Percentiles rank a stretch among this genome's conserved stretches.
These are phyloP conservation scores for Taenioides sp. DNA, from an alignment of 2,797 vertebrate species.

Conservation along the genomic window DNA sequence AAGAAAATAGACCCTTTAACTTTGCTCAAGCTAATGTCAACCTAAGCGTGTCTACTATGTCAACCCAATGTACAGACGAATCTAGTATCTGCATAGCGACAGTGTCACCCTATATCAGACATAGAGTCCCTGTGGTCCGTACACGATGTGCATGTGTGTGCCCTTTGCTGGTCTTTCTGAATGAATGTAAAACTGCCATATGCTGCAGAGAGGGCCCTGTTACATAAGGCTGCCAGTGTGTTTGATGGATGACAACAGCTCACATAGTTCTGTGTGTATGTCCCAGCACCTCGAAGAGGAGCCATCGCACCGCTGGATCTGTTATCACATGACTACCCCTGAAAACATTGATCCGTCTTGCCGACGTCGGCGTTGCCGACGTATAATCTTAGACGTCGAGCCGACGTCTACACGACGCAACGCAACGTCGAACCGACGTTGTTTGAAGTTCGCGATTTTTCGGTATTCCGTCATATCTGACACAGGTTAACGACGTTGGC, in stretches of 20 bases:
- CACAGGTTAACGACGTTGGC: too few species aligned
- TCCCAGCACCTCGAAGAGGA: conserved; percentile 10
- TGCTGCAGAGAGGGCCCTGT: conserved; percentile 43
- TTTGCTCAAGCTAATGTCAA: neutral
- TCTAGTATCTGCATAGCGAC: neutral
- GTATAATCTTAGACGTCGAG: too few species aligned
- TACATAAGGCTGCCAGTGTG: conserved; percentile 59
- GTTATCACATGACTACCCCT: neutral
- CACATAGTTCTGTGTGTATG: conserved; percentile 13
- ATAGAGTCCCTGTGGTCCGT: conserved; percentile 11
- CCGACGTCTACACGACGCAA: too few species aligned
- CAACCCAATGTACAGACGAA: neutral
- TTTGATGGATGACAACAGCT: conserved; percentile 50
- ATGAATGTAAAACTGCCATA: conserved; percentile 44
- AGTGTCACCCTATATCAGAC: conserved; percentile 11
- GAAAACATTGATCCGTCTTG: too few species aligned
- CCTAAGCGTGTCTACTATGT: neutral
- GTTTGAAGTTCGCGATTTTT: too few species aligned
- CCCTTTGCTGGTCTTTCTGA: conserved; percentile 40
- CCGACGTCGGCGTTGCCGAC: too few species aligned
- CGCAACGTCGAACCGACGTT: too few species aligned
- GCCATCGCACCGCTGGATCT: conserved; percentile 2
- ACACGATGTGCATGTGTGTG: conserved; percentile 26
- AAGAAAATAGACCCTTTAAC: neutral
- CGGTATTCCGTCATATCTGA: too few species aligned